Evolutionary conservation across 2,113 vertebrate genomes (phyloP), one percentile per base, ranked within the genome.

Genomic region (Guaruba guarouba): DNA sequence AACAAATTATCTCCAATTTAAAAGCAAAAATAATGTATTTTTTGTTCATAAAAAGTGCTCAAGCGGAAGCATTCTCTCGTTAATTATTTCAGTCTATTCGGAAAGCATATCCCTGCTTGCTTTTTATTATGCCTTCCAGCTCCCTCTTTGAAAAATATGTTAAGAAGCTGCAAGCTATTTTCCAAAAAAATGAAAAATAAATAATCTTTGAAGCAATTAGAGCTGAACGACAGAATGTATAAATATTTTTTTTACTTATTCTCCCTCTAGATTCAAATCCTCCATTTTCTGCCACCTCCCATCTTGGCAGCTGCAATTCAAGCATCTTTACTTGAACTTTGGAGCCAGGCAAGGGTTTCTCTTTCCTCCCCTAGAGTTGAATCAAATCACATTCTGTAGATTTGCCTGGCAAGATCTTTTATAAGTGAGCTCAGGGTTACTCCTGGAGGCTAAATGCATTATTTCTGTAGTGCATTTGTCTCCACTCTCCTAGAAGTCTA

Each of bases 81-180:
- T 98, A 98, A 98, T 98, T 98, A 98, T 98, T 98, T 98, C 97
- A 97, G 93, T 97, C 97, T 97, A 98, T 98, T 98, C 97, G 55
- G 94, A 98, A 97, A 98, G 94, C 97, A 94, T 98, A 98, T 98
- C 97, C 97, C 97, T 96, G 97, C 97, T 97, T 98, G 97, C 97
- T 97, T 98, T 98, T 98, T 98, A 98, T 98, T 98, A 98, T 97
- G 98, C 98, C 97, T 98, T 98, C 97, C 96, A 98, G 98, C 97
- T 96, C 93, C 95, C 96, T 97, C 97, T 98, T 98, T 98, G 98
- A 98, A 98, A 98, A 98, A 97, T 97, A 97, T 96, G 97, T 97
- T 97, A 98, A 97, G 97, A 97, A 97, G 96, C 97, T 98, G 90
- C 96, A 97, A 98, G 97, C 97, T 98, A 98, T 98, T 98, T 98